Evolutionary conservation across 1,140 invertebrate species (phyloP).

Genomic region (Coelopa frigida): DNA sequence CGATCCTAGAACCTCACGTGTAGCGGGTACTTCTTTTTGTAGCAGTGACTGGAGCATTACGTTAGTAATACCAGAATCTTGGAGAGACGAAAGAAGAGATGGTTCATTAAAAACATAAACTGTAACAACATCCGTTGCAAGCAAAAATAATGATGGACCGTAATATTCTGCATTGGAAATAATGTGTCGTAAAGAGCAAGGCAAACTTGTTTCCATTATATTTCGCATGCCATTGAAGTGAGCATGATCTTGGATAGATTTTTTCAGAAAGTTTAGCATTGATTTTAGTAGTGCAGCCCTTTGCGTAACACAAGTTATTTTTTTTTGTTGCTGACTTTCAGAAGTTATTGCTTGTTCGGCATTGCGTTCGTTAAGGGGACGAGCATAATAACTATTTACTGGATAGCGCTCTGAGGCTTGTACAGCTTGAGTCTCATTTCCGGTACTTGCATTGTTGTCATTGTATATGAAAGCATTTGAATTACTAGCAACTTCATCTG

Average conservation of each 20-base stretch:
- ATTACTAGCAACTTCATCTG: too few relatives aligned
- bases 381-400: constrained; percentile 32
- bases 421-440: not conserved
- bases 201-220: constrained; percentile 84
- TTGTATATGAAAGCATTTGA: too few relatives aligned
- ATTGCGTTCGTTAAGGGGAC: constrained; percentile 32
- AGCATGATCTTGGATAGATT: constrained; percentile 71
- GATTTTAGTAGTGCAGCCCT: constrained; percentile 80
- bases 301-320: constrained; percentile 65
- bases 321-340: constrained; percentile 32
- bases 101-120: constrained; percentile 93
- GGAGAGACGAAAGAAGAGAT: constrained; percentile 73
- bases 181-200: constrained; percentile 77
- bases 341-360: constrained; percentile 28
- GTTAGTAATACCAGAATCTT: constrained; percentile 85
- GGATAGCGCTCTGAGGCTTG: constrained; percentile 22
- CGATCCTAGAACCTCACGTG: constrained; percentile 80
- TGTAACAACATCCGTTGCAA: constrained; percentile 87
- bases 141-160: constrained; percentile 77
- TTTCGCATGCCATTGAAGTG: constrained; percentile 82
- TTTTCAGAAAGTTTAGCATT: constrained; percentile 85
- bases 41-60: constrained; percentile 80
- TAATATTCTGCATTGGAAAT: constrained; percentile 92
- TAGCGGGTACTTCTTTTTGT: constrained; percentile 84
- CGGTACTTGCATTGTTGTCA: too few relatives aligned